Evolutionary conservation across 2,797 vertebrate species (phyloP), one percentile per base, ranked within the genome.

Genomic region (Oreonectes daqikongensis): DNA sequence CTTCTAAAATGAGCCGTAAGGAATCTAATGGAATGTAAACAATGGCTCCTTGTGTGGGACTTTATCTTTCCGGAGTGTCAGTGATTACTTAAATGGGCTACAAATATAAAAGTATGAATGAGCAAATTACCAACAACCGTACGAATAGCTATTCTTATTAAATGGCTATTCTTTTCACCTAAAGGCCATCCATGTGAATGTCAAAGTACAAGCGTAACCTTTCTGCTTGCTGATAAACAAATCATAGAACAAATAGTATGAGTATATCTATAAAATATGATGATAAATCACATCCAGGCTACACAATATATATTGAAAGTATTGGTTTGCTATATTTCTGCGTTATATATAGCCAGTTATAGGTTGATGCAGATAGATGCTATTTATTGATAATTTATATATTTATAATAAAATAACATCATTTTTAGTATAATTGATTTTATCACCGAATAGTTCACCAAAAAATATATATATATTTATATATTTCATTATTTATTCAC

Each of bases 1-100:
- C 35, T 59, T 57, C 50, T 22, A 72, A 46, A 68, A 44, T 67
- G 64, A 44, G 52, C 65, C 30, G 68, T 46, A 46, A 75, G 67
- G 15, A 55, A 52, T 71, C 52, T 72, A 71, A 69, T 66, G 61
- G 61, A 57, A 76, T 48, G 52, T 70, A 66, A 76, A 71, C 22
- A 65, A 14, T 50, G 42, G 15, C 44, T 57, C 22, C 42, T 42
- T 52, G 30, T 53, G 52, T 9, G 46, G 46, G 17, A 63, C 46
- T 24, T 68, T 60, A 60, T 48, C 15, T 30, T 22, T 42, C 22
- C 40, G 15, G 30, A 77, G 32, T 8, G 55, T 59, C 26, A 28
- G 26, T 59, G 26, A n/a, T 28, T 17, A 53, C 1, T 22, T 44
- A 70, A 63, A 44, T 64, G 1, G 69, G 32, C 46, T 53, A 44